Evolutionary conservation across 2,797 vertebrate genomes (phyloP).

Genomic region (Sarcoramphus papa): DNA sequence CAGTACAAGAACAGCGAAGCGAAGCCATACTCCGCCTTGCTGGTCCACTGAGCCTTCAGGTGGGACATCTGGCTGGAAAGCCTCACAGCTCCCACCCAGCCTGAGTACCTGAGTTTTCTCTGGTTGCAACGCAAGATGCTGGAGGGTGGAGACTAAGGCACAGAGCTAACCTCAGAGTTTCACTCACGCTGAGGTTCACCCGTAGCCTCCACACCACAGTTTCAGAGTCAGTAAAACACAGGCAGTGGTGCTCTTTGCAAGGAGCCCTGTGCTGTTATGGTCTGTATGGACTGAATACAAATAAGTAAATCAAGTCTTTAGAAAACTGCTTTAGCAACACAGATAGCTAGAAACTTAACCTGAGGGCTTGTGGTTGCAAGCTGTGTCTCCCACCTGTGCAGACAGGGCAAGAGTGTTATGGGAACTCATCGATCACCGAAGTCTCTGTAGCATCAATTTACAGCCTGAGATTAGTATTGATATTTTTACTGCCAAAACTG

Average conservation of each 20-base stretch:
- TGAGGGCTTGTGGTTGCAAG: not conserved
- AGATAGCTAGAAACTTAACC: not conserved
- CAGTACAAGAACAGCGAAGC: not conserved
- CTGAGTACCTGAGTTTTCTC: not conserved
- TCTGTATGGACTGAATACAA: not conserved
- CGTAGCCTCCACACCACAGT: not conserved
- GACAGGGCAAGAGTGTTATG: not conserved
- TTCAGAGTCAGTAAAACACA: not conserved
- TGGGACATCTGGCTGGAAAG: not conserved
- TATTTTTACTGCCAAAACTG: not conserved
- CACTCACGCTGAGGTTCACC: not conserved
- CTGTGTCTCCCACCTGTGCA: not conserved
- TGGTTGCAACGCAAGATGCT: no score
- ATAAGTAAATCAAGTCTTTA: not conserved
- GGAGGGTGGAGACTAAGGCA: not conserved
- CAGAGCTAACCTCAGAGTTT: not conserved
- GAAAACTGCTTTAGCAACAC: not conserved
- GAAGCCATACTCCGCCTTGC: fast-evolving
- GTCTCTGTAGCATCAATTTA: not conserved
- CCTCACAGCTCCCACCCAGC: not conserved
- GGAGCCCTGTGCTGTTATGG: not conserved
- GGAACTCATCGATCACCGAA: not conserved
- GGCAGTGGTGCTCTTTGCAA: not conserved
- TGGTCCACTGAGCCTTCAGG: not conserved
- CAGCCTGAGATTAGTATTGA: slow-evolving; percentile 21